Evolutionary conservation across 2,888 invertebrate genomes (phyloP).

Genomic region (Eupithecia subfuscata): DNA sequence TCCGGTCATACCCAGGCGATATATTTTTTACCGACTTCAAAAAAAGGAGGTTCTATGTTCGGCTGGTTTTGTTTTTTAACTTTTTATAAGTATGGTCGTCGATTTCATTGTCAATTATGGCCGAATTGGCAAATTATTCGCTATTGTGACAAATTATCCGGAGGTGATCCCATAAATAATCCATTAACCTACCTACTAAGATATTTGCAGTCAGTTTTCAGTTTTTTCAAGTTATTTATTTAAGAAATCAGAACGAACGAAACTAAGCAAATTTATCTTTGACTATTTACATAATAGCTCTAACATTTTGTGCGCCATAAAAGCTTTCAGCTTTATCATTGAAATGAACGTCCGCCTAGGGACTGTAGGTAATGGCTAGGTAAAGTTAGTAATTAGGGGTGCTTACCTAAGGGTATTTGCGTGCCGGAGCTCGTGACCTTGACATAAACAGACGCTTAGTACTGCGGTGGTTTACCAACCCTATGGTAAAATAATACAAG

Average conservation of each 20-base stretch:
- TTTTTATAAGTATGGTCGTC: no score
- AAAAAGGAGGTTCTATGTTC: no score
- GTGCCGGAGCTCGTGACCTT: neutral
- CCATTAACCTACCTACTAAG: no score
- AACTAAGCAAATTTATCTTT: neutral
- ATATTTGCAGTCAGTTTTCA: no score
- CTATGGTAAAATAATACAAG: no score
- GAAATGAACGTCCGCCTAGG: conserved; percentile 3
- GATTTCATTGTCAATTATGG: no score
- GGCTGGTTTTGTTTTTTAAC: no score
- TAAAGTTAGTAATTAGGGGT: conserved; percentile 9
- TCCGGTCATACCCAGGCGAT: no score
- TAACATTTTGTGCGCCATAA: neutral
- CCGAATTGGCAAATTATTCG: no score
- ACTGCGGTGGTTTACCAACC: neutral
- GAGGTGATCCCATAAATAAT: no score
- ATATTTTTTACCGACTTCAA: no score
- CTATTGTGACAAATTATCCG: no score
- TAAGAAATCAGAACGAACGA: neutral
- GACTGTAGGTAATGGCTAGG: neutral
- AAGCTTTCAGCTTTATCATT: conserved; percentile 6
- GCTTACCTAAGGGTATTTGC: neutral
- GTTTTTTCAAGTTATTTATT: neutral
- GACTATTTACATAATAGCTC: neutral
- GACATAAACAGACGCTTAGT: neutral